Evolutionary conservation across 2,797 vertebrate species (phyloP), one percentile per base, ranked within the genome.

Genomic region (Sphaeramia orbicularis): DNA sequence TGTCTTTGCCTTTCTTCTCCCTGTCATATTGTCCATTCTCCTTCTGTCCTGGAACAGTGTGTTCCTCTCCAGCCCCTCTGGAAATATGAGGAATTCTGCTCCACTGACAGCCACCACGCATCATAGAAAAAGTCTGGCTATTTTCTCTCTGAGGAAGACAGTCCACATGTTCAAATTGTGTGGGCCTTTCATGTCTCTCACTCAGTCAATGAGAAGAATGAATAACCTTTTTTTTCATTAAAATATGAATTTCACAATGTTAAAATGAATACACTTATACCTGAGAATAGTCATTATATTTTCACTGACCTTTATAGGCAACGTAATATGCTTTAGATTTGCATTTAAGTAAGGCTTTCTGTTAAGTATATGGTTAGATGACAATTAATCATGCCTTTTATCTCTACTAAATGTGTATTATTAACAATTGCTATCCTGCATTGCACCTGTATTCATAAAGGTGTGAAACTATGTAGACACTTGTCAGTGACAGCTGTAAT

Each of bases 81-180:
- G 71, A 81, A 84, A 80, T 74, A 76, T 79, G 72, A 79, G 50
- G 65, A 45, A 56, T 30, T 73, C 67, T 65, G 74, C 74, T 65
- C 48, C 1, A 8, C 74, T 76, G 83, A 84, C 84, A 81, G 70
- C 63, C 59, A 36, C 52, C 44, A 65, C 75, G 67, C 75, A 72
- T 80, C 75, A 70, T 27, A 50, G 67, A 45, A 52, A 27, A 59
- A 55, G 51, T 36, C 43, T 72, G 15, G 37, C 71, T 52, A 40
- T 71, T 54, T 74, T 70, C 69, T 48, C 68, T 69, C 60, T 52
- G 2, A 50, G 54, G 62, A 13, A 12, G 55, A 49, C 37, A 42
- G 58, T 32, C 24, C 32, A 15, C 10, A 54, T 13, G 6, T 35
- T 35, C 52, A 63, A 60, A n/a, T 10, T 61, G 13, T 12, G 9